Base-by-base conservation (phyloP, 1,140 invertebrate genomes). In the Drosophila santomea region DNA sequence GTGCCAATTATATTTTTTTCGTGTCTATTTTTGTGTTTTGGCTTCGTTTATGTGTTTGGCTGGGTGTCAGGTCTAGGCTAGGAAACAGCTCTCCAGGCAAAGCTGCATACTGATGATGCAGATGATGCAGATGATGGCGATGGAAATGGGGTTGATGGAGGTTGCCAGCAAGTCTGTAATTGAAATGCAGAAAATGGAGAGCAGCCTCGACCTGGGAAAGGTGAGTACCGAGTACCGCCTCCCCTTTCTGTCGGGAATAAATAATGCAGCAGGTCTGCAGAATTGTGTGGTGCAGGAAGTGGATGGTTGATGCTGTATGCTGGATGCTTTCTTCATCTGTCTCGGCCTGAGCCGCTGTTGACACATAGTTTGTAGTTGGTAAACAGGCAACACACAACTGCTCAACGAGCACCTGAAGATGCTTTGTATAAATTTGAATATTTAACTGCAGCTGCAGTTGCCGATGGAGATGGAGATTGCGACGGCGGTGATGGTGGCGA, bases 341-440 rank as follows among this genome's bases (percentile, higher is more conserved):
- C 72, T 80, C 55, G 68, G 58, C 68, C 51, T 69, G 80, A 75
- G 72, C 72, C 62, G 56, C 61, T 86, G 83, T 86, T 86, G 83
- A 86, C 83, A 86, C 83, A 86, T 83, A 83, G 83, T 86, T 86
- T 86, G 83, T 77, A 76, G 83, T 83, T 88, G 78, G 78, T 67
- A 82, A 88, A 86, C 82, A 78, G 79, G 45, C 63, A 71, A 38
- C 67, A 71, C 67, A 76, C 73, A 81, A 55, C 72, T 76, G 58
- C 78, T 76, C 74, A 68, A 72, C 74, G 68, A 64, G 80, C 76
- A 82, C 74, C 75, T 83, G 79, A 88, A 86, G 83, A 88, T 83
- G 84, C 84, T 77, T 86, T 83, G 83, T 88, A 86, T 86, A 86
- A 86, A 86, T 86, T 86, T 86, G 83, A 86, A 86, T 86, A 89